Conservation (phyloP, 2,113 vertebrate species). For the Andinoacara biseriatus region DNA sequence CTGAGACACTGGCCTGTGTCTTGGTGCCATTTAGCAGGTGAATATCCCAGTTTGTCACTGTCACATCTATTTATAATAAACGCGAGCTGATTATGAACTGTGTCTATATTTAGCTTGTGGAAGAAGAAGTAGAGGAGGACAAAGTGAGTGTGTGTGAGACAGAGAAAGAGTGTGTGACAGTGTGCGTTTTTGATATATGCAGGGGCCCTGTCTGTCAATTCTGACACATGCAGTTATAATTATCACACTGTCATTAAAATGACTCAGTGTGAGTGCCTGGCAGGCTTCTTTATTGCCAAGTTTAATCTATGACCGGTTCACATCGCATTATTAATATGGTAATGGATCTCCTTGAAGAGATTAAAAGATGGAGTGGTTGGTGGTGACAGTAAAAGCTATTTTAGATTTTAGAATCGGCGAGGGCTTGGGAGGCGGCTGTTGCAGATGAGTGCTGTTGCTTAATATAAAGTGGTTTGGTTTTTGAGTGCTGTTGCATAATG, state of each 20-base stretch:
- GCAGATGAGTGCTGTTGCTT: slow-evolving; percentile 44
- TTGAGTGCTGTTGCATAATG: slow-evolving; percentile 26
- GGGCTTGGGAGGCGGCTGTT: slow-evolving; percentile 8
- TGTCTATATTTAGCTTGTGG: slow-evolving; percentile 40
- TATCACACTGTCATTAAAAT: slow-evolving; percentile 73
- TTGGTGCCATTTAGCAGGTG: slow-evolving; percentile 22
- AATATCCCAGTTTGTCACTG: slow-evolving; percentile 45
- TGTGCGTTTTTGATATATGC: slow-evolving; percentile 44
- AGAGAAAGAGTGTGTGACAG: not conserved
- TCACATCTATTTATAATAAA: slow-evolving; percentile 44
- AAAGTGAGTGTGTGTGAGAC: not conserved
- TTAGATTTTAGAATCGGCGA: slow-evolving; percentile 67
- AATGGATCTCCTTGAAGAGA: slow-evolving; percentile 81
- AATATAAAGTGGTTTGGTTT: slow-evolving; percentile 11
- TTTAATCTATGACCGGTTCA: slow-evolving; percentile 77
- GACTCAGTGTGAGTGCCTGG: slow-evolving; percentile 72
- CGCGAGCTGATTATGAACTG: slow-evolving; percentile 24
- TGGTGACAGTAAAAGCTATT: slow-evolving; percentile 75
- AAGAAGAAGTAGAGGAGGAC: slow-evolving; percentile 20
- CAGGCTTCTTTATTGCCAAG: slow-evolving; percentile 73
- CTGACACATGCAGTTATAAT: slow-evolving; percentile 74
- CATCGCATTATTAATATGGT: slow-evolving; percentile 84
- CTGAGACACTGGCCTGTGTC: slow-evolving; percentile 12
- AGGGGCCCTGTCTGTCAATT: slow-evolving; percentile 67
- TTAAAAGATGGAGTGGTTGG: slow-evolving; percentile 72